phyloP scores from a whole-genome alignment of 2,888 invertebrate species.

The Tholera decimalis region DNA sequence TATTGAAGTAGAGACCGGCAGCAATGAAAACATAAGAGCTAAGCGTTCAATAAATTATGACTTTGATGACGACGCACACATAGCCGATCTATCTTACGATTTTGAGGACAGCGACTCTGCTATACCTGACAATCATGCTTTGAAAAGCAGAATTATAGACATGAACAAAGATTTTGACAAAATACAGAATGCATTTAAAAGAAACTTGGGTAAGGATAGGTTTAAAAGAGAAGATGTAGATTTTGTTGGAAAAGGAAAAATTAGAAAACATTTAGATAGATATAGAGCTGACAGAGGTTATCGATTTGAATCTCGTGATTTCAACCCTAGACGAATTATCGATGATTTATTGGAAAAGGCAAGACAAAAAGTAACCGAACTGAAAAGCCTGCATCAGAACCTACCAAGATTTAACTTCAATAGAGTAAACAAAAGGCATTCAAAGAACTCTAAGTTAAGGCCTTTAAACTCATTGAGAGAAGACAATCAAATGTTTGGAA shows the following conservation, averaged over 20 bases:
- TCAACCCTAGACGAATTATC: conserved; percentile 65
- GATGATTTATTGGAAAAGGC: conserved; percentile 67
- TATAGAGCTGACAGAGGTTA: conserved; percentile 47
- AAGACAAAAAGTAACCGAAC: conserved; percentile 45
- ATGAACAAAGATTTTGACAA: conserved; percentile 76
- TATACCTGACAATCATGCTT: conserved; percentile 60
- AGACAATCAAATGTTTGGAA: conserved; percentile 30
- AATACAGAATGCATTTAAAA: conserved; percentile 67
- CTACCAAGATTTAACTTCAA: conserved; percentile 48
- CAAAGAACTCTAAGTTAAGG: conserved; percentile 45
- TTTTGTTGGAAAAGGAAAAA: conserved; percentile 52
- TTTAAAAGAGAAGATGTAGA: conserved; percentile 68
- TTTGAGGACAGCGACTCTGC: conserved; percentile 61
- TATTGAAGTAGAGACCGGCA: conserved; percentile 61
- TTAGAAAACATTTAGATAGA: conserved; percentile 59
- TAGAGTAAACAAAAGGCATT: conserved; percentile 59
- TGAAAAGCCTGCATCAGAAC: conserved; percentile 49
- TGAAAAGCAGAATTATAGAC: conserved; percentile 69
- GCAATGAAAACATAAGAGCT: conserved; percentile 60
- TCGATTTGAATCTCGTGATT: conserved; percentile 54
- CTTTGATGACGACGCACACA: conserved; percentile 59
- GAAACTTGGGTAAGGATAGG: conserved; percentile 60
- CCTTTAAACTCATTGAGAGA: conserved; percentile 18
- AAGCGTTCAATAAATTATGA: conserved; percentile 73
- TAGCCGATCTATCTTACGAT: conserved; percentile 62